Evolutionary conservation across 2,797 vertebrate genomes (phyloP), one percentile per base, ranked within the genome.

Genomic region (Sphenopsis melanotis): DNA sequence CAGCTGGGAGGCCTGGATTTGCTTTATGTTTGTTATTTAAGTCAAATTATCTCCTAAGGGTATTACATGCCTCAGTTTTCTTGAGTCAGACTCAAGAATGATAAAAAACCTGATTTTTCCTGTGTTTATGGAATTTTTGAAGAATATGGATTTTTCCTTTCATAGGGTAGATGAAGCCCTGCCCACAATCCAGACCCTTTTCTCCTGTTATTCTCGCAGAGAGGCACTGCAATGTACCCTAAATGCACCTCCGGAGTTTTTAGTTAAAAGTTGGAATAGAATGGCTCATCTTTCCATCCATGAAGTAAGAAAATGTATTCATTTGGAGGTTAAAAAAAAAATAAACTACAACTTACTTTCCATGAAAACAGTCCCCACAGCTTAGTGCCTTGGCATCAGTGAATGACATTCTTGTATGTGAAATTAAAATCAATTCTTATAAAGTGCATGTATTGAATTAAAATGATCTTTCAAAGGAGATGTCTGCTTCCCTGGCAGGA

Each of bases 381-480:
- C 52, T 83, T 69, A 57, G 29, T 60, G 29, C 30, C 94, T 72
- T 84, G 70, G 34, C 22, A 91, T 85, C 74, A 91, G 26, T 56
- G 39, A 87, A 81, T 89, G 84, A 63, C 32, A 46, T n/a, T 44
- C 46, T 63, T 68, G 49, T 14, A 60, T 10, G 29, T 53, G 66
- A 92, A 89, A 66, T 84, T 65, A 92, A 94, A 94, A 70, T 47
- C 24, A 80, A 24, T 85, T 88, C 52, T 81, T 90, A 91, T 59
- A 44, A 63, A 91, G 76, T n/a, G 12, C 30, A 56, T 41, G 83
- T 10, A 32, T 36, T 91, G 89, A 87, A 94, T 95, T 92, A 71
- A 83, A 95, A 90, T 83, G 63, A 66, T 81, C 50, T 93, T 52
- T 82, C 65, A 94, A 90, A 93, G 55, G 37, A 88, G 79, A 30